Percentiles rank a stretch among this genome's conserved stretches.
phyloP scores from a whole-genome alignment of 2,113 vertebrate genomes.

The Atherinomorus stipes region DNA sequence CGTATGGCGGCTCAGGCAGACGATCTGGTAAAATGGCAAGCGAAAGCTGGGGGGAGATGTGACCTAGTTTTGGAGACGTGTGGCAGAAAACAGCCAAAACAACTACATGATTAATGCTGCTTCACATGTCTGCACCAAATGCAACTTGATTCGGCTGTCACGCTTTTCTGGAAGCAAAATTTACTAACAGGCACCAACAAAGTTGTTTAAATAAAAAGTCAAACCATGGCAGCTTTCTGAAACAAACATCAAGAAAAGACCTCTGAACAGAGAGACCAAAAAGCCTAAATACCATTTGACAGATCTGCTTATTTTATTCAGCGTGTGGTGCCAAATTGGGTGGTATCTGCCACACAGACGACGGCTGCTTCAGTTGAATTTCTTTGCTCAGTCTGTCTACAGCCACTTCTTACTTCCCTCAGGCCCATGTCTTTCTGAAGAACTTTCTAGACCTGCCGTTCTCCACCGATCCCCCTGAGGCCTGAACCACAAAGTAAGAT shows the following conservation, averaged over 20 bases:
- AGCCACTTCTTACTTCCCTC: conserved; percentile 3
- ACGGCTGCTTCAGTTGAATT: not conserved
- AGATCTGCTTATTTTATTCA: conserved; percentile 18
- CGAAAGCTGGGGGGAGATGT: conserved; percentile 30
- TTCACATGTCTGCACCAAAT: conserved; percentile 36
- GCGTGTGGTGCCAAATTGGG: not conserved
- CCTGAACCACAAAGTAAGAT: not conserved
- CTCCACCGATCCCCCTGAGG: not conserved
- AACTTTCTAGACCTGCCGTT: conserved; percentile 16
- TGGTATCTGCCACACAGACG: conserved; percentile 10
- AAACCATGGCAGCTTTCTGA: conserved; percentile 1
- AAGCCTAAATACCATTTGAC: conserved; percentile 2
- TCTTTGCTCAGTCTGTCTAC: not conserved
- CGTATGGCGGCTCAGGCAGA: conserved; percentile 33
- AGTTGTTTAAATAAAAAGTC: conserved; percentile 18
- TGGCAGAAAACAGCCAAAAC: conserved; percentile 65
- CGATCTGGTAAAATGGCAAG: conserved; percentile 57
- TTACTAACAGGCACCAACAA: conserved; percentile 12
- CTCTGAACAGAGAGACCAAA: not conserved
- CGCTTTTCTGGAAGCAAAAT: conserved; percentile 27
- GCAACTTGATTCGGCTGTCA: conserved; percentile 14
- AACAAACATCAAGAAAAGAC: conserved; percentile 10
- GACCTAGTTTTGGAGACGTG: conserved; percentile 65
- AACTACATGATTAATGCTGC: conserved; percentile 70
- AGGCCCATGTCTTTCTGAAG: not conserved